A percentile compares a stretch with the other conserved stretches of the same genome.
Evolutionary conservation across 2,888 invertebrate genomes (phyloP).

Genomic region (Diaperis boleti): DNA sequence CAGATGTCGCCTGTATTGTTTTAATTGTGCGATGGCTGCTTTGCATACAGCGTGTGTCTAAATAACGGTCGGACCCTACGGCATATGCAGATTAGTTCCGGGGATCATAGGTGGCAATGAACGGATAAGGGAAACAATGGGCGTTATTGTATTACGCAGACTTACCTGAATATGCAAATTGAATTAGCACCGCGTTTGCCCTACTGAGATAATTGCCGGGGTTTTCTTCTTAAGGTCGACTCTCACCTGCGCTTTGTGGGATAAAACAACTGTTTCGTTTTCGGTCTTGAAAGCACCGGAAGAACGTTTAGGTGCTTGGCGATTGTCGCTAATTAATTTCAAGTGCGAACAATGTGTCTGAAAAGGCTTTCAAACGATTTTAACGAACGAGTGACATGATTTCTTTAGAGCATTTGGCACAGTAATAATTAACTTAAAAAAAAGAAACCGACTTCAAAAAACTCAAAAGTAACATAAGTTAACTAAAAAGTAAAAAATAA

Average conservation of each 20-base stretch:
- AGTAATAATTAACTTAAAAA: no score
- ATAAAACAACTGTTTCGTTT: background rate
- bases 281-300: no score
- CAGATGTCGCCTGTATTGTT: slow-evolving; percentile 49
- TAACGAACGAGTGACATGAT: no score
- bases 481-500: no score
- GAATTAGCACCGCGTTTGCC: slow-evolving; percentile 55
- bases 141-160: slow-evolving; percentile 53
- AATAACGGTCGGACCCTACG: slow-evolving; percentile 50
- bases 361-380: no score
- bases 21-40: slow-evolving; percentile 52
- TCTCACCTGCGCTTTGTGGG: slow-evolving; percentile 46
- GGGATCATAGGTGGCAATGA: slow-evolving; percentile 60
- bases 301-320: background rate
- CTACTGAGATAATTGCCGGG: slow-evolving; percentile 57
- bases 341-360: no score
- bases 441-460: no score
- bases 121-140: slow-evolving; percentile 58
- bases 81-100: slow-evolving; percentile 64
- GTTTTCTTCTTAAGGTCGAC: slow-evolving; percentile 39
- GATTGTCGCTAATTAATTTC: background rate
- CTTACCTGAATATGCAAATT: slow-evolving; percentile 62
- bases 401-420: no score
- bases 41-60: slow-evolving; percentile 49
- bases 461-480: no score